Conservation (phyloP, 2,113 vertebrate species). For the Tenebrosternarchus preto region DNA sequence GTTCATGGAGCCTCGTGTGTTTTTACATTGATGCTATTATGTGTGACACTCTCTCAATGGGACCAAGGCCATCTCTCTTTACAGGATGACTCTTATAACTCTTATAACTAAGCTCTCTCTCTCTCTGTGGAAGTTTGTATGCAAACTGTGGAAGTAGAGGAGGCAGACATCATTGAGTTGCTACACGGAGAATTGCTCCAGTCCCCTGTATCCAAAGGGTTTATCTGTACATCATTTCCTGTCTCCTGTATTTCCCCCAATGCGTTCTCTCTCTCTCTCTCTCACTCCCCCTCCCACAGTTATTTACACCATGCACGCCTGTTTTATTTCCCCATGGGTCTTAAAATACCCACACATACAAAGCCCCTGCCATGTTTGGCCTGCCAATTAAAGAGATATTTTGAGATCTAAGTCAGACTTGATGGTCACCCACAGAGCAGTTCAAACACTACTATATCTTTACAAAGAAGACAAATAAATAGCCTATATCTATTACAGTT, state of each 20-base stretch:
- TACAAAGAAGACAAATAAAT: slow-evolving; percentile 44
- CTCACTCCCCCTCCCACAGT: not conserved
- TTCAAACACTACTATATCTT: slow-evolving; percentile 60
- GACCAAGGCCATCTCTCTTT: not conserved
- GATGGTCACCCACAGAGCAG: slow-evolving; percentile 59
- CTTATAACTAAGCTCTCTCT: slow-evolving; percentile 59
- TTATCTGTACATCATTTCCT: slow-evolving; percentile 53
- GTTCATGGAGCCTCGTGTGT: too few relatives aligned
- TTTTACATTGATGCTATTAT: not conserved
- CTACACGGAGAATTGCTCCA: slow-evolving; percentile 57
- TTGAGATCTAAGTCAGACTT: slow-evolving; percentile 49
- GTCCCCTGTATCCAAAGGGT: too few relatives aligned
- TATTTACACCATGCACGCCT: slow-evolving; percentile 51
- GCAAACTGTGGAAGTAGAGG: slow-evolving; percentile 70
- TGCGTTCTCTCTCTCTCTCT: not conserved
- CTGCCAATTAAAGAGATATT: slow-evolving; percentile 66
- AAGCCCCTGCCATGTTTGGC: slow-evolving; percentile 55
- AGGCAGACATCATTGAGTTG: slow-evolving; percentile 55
- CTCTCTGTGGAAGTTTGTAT: too few relatives aligned
- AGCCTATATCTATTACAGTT: not conserved
- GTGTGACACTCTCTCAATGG: not conserved
- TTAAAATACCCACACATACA: slow-evolving; percentile 70
- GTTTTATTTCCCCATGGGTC: slow-evolving; percentile 50
- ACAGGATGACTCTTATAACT: slow-evolving; percentile 5
- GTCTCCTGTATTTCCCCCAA: not conserved